Percentiles rank a stretch among this genome's conserved stretches.
phyloP scores from a whole-genome alignment of 2,113 vertebrate species.

The Trematomus loennbergii region DNA sequence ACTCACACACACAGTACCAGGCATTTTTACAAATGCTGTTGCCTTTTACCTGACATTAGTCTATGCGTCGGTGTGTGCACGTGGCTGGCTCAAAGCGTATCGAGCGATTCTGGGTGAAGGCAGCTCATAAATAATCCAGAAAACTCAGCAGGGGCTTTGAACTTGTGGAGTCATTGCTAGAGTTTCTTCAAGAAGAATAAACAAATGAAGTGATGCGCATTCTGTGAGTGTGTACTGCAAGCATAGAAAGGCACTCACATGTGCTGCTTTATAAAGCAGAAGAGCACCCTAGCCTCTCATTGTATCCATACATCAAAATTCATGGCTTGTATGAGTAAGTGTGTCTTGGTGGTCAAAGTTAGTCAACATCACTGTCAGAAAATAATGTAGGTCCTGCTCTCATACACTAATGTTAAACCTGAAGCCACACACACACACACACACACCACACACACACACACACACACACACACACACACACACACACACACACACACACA shows the following conservation, averaged over 20 bases:
- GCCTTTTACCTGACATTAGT: constrained; percentile 12
- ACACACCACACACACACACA: too few species aligned
- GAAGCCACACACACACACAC: background rate
- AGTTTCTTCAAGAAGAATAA: constrained; percentile 48
- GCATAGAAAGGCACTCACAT: background rate
- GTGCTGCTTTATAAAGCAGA: constrained; percentile 21
- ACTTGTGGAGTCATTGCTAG: constrained; percentile 44
- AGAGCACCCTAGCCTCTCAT: constrained; percentile 1
- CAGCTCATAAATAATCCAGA: constrained; percentile 71
- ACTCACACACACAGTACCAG: background rate
- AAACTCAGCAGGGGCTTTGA: constrained; percentile 56
- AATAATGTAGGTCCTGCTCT: background rate
- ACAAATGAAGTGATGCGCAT: constrained; percentile 19
- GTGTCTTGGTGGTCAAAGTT: constrained; percentile 2
- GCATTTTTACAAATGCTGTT: constrained; percentile 33
- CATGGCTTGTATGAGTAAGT: background rate
- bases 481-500: too few species aligned
- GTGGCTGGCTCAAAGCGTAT: constrained; percentile 40
- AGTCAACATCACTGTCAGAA: background rate
- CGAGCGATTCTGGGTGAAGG: constrained; percentile 43
- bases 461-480: too few species aligned
- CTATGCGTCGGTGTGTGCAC: background rate
- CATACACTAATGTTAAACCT: background rate
- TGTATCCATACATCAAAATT: background rate
- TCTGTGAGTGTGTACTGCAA: constrained; percentile 4